Evolutionary conservation across 2,888 invertebrate genomes (phyloP).

Genomic region (Prosopocoilus inquinatus): DNA sequence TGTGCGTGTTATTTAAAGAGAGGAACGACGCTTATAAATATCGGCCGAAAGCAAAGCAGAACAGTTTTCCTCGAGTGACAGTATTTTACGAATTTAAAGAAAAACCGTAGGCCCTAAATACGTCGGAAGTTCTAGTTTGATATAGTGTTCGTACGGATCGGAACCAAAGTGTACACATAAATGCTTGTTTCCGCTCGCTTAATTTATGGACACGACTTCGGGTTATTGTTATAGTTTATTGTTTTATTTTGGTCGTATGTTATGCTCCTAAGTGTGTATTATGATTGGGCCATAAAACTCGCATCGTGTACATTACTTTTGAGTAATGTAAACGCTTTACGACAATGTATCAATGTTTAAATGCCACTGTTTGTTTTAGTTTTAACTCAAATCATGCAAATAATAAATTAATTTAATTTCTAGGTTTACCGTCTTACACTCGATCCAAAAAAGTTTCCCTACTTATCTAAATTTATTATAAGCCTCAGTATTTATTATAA

Average conservation of each 20-base stretch:
- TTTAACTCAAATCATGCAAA: no score
- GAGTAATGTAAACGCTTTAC: constrained; percentile 35
- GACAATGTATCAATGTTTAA: constrained; percentile 33
- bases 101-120: not conserved
- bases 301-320: constrained; percentile 37
- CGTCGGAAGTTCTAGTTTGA: constrained; percentile 32
- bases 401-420: no score
- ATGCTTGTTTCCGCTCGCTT: constrained; percentile 25
- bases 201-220: constrained; percentile 34
- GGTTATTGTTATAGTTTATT: constrained; percentile 38
- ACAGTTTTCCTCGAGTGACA: not conserved
- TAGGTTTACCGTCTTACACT: no score
- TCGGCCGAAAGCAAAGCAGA: no score
- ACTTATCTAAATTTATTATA: no score
- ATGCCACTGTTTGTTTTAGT: not conserved
- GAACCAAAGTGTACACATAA: constrained; percentile 29
- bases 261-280: constrained; percentile 38
- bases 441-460: no score
- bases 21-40: no score
- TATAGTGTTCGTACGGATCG: constrained; percentile 30
- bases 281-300: constrained; percentile 41
- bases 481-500: no score
- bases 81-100: not conserved
- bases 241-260: constrained; percentile 40
- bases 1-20: no score